Evolutionary conservation across 2,113 vertebrate genomes (phyloP).

Genomic region (Archilochus colubris): DNA sequence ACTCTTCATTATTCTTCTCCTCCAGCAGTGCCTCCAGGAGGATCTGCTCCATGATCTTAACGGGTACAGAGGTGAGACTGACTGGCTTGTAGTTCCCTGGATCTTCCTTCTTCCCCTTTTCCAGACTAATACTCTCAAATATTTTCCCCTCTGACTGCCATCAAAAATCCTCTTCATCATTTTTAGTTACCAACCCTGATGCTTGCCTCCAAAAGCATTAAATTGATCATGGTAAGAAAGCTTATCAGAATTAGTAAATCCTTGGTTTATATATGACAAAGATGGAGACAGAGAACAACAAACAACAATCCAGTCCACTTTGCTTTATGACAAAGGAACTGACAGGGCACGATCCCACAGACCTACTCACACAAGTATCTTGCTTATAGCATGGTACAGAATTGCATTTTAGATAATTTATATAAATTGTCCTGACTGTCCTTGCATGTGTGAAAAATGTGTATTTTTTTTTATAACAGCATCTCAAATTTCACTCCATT

Average conservation of each 20-base stretch:
- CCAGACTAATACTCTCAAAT: neutral
- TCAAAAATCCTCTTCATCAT: neutral
- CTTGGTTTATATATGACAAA: neutral
- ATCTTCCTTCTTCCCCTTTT: too few relatives aligned
- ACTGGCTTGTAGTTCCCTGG: too few relatives aligned
- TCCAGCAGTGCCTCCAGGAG: too few relatives aligned
- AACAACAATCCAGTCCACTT: neutral
- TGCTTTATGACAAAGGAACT: neutral
- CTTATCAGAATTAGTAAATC: neutral
- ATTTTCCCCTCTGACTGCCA: neutral
- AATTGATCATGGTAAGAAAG: neutral
- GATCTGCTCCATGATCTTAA: too few relatives aligned
- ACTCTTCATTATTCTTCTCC: too few relatives aligned
- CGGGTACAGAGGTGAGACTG: too few relatives aligned
- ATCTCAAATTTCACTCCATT: neutral
- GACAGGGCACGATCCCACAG: neutral
- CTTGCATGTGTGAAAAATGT: rapidly evolving
- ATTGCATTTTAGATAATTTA: neutral
- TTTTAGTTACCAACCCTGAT: neutral
- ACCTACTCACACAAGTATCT: neutral
- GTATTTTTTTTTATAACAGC: neutral
- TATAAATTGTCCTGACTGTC: neutral
- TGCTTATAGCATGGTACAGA: neutral
- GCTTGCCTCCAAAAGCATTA: neutral
- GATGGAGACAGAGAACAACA: neutral